These are phyloP conservation scores for Neostethus bicornis DNA, from an alignment of 2,797 vertebrate species.

Conservation along the genomic window DNA sequence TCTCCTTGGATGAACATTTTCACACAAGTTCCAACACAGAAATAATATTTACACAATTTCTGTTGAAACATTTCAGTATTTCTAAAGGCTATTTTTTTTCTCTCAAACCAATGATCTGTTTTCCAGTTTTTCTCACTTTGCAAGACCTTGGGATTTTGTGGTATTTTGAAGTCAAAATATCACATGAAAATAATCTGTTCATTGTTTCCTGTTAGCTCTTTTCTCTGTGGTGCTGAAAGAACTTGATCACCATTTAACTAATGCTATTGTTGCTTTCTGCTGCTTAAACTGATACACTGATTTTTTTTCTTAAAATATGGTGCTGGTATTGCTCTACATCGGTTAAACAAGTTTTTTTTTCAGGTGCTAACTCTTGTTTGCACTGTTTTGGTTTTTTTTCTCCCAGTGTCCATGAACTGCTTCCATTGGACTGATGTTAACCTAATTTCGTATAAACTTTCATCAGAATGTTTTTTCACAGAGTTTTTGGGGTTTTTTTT, in stretches of 20 bases:
- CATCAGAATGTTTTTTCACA: too few relatives aligned
- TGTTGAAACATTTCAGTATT: not conserved
- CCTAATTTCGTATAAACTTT: too few relatives aligned
- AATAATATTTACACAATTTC: constrained; percentile 3
- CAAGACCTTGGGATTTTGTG: not conserved
- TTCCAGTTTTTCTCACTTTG: not conserved
- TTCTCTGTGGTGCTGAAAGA: constrained; percentile 7
- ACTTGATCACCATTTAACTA: constrained; percentile 30
- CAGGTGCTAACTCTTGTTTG: too few relatives aligned
- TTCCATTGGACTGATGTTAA: too few relatives aligned
- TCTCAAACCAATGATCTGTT: constrained; percentile 17
- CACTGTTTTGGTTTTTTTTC: too few relatives aligned
- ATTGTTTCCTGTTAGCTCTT: constrained; percentile 15
- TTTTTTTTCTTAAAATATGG: too few relatives aligned
- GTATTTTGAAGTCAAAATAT: constrained; percentile 11
- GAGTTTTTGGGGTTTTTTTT: too few relatives aligned
- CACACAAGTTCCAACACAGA: constrained; percentile 9
- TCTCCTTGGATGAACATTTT: constrained; percentile 21
- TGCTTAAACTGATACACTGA: too few relatives aligned
- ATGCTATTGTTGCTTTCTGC: constrained; percentile 2
- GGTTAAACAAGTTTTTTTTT: too few relatives aligned
- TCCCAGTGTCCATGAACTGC: too few relatives aligned
- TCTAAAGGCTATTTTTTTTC: not conserved
- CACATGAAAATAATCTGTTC: constrained; percentile 15
- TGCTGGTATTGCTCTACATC: too few relatives aligned